These are phyloP conservation scores for Ernsta delagoae DNA, from an alignment of 2,888 invertebrate genomes.

Conservation along the genomic window DNA sequence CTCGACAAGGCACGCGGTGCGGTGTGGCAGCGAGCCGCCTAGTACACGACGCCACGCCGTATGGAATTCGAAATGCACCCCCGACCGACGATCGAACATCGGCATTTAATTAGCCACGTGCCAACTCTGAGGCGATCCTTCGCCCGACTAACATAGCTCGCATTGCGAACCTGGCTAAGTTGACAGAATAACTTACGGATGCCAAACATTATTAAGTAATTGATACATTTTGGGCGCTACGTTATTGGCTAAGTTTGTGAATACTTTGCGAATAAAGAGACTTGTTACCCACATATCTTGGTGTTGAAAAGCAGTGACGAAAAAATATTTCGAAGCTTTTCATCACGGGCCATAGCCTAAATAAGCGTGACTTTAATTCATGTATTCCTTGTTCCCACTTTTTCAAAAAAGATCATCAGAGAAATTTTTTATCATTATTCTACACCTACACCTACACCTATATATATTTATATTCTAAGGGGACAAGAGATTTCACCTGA, in stretches of 20 bases:
- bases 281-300: too few relatives aligned
- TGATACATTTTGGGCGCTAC: conserved; percentile 26
- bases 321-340: too few relatives aligned
- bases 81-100: conserved; percentile 60
- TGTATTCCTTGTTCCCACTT: too few relatives aligned
- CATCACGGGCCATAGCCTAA: too few relatives aligned
- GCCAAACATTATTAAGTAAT: conserved; percentile 53
- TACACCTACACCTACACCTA: too few relatives aligned
- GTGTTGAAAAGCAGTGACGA: too few relatives aligned
- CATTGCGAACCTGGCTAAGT: conserved; percentile 70
- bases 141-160: conserved; percentile 64
- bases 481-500: too few relatives aligned
- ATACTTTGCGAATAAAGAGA: neutral
- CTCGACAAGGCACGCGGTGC: conserved; percentile 57
- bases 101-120: conserved; percentile 84
- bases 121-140: conserved; percentile 62
- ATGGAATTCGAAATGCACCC: conserved; percentile 67
- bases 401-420: too few relatives aligned
- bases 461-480: too few relatives aligned
- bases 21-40: conserved; percentile 59
- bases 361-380: too few relatives aligned
- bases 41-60: conserved; percentile 44
- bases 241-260: conserved; percentile 27
- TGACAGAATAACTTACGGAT: conserved; percentile 64
- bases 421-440: too few relatives aligned